phyloP scores from a whole-genome alignment of 2,888 invertebrate species.

The Dolomedes plantarius region DNA sequence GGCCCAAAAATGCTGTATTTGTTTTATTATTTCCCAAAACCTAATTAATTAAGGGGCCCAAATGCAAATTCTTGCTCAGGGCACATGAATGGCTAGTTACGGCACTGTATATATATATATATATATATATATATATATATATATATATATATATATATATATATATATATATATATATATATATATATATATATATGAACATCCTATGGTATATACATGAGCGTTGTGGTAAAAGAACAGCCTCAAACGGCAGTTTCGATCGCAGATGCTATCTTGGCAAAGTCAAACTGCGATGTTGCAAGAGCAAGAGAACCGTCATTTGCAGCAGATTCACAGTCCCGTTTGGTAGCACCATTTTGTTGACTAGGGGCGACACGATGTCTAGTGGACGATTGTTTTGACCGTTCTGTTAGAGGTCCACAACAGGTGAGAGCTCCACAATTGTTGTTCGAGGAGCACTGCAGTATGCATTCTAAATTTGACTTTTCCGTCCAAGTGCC shows the following conservation, averaged over 20 bases:
- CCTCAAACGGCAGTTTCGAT: conserved; percentile 47
- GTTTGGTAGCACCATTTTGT: not conserved
- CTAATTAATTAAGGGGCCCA: too few relatives aligned
- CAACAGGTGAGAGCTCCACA: conserved; percentile 64
- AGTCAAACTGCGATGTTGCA: conserved; percentile 26
- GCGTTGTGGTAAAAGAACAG: too few relatives aligned
- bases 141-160: too few relatives aligned
- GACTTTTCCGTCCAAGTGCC: conserved; percentile 19
- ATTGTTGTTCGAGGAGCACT: conserved; percentile 57
- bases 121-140: too few relatives aligned
- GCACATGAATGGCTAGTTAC: too few relatives aligned
- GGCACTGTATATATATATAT: too few relatives aligned
- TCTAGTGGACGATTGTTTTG: conserved; percentile 4
- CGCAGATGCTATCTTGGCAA: conserved; percentile 15
- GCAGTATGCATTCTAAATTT: conserved; percentile 50
- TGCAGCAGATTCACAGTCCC: not conserved
- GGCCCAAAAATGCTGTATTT: too few relatives aligned
- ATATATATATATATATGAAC: too few relatives aligned
- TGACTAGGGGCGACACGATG: not conserved
- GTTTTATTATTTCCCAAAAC: too few relatives aligned
- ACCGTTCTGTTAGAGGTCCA: conserved; percentile 30
- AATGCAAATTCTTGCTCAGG: too few relatives aligned
- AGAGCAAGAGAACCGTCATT: not conserved
- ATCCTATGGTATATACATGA: too few relatives aligned
- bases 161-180: too few relatives aligned